Percentiles rank a stretch among this genome's conserved stretches.
These are phyloP conservation scores for Tenthredo livida DNA, from an alignment of 2,888 invertebrate genomes.

Conservation along the genomic window DNA sequence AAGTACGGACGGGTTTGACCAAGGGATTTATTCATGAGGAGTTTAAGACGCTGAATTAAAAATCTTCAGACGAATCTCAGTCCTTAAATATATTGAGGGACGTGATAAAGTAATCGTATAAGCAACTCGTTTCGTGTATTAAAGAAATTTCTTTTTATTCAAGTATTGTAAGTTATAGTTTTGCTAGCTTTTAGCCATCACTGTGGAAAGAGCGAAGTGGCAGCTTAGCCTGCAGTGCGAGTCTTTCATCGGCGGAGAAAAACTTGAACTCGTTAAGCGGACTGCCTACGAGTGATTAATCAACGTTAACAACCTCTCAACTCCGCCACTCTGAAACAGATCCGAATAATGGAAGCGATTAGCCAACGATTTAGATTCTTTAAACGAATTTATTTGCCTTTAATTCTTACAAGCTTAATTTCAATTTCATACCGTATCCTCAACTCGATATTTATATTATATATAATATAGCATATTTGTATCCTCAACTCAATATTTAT, in stretches of 20 bases:
- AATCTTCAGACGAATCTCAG: background rate
- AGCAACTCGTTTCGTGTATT: background rate
- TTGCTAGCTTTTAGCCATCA: background rate
- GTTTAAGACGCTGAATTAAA: background rate
- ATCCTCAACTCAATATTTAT: no score
- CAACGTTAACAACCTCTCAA: slow-evolving; percentile 64
- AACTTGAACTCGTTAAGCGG: slow-evolving; percentile 59
- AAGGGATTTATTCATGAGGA: background rate
- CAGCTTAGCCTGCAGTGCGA: background rate
- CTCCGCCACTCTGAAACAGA: slow-evolving; percentile 54
- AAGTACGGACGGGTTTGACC: slow-evolving; percentile 7
- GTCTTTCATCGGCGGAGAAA: slow-evolving; percentile 31
- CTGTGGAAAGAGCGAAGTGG: background rate
- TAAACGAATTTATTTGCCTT: slow-evolving; percentile 52
- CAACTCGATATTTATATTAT: no score
- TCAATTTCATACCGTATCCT: no score
- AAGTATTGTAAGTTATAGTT: background rate
- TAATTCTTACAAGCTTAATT: background rate
- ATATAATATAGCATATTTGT: no score
- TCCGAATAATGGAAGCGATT: slow-evolving; percentile 61
- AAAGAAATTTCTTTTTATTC: background rate
- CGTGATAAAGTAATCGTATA: background rate
- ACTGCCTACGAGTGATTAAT: slow-evolving; percentile 67
- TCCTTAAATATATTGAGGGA: background rate
- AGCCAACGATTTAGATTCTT: slow-evolving; percentile 55